Percentiles rank a stretch among this genome's conserved stretches.
Evolutionary conservation across 2,888 invertebrate genomes (phyloP).

Genomic region (Acrobasis suavella): DNA sequence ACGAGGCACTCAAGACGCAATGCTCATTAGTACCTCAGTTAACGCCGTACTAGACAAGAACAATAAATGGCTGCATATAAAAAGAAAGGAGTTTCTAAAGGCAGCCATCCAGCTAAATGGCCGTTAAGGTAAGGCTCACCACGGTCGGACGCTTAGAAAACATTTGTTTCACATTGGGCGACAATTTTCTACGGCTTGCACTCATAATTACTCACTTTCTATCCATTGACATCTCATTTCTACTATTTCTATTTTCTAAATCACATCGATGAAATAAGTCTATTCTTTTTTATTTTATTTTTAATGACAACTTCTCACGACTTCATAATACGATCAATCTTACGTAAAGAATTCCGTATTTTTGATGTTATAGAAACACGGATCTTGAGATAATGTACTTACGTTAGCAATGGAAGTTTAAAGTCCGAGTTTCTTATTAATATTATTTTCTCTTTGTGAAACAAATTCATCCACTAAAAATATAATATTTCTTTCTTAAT

Average conservation of each 20-base stretch:
- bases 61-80: slow-evolving; percentile 1
- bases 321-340: background rate
- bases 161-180: slow-evolving; percentile 43
- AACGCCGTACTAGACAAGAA: slow-evolving; percentile 5
- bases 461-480: too few species aligned
- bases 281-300: background rate
- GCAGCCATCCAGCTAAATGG: slow-evolving; percentile 21
- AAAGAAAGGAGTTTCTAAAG: slow-evolving; percentile 20
- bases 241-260: background rate
- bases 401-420: too few species aligned
- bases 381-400: too few species aligned
- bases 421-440: too few species aligned
- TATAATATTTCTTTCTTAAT: too few species aligned
- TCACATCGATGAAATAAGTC: background rate
- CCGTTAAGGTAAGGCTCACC: slow-evolving; percentile 15
- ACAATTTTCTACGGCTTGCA: slow-evolving; percentile 51
- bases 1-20: too few species aligned
- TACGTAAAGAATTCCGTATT: too few species aligned
- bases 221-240: slow-evolving; percentile 10
- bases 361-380: too few species aligned
- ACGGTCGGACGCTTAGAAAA: slow-evolving; percentile 44
- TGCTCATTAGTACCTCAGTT: background rate
- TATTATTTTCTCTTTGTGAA: too few species aligned
- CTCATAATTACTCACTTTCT: slow-evolving; percentile 19
- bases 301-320: background rate